A percentile compares a stretch with the other conserved stretches of the same genome.
Evolutionary conservation across 2,888 invertebrate species (phyloP).

Genomic region (Nomada goodeniana): DNA sequence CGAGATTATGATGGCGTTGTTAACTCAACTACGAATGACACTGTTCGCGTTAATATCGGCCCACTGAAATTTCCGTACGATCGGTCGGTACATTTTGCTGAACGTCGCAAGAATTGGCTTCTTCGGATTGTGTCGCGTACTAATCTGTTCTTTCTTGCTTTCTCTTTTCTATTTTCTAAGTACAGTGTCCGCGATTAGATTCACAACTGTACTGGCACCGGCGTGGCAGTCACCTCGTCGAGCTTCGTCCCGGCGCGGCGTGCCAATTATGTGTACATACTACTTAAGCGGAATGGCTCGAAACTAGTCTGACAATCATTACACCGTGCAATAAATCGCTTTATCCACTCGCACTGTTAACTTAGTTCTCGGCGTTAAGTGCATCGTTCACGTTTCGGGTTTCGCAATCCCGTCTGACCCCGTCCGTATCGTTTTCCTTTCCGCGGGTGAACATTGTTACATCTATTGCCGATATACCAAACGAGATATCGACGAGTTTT

Average conservation of each 20-base stretch:
- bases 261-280: neutral
- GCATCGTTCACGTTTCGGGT: neutral
- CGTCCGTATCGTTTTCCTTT: neutral
- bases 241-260: neutral
- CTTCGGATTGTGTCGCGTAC: too few relatives aligned
- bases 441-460: too few relatives aligned
- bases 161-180: too few relatives aligned
- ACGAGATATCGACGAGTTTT: too few relatives aligned
- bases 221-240: neutral
- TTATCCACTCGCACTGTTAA: conserved; percentile 1
- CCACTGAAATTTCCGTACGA: too few relatives aligned
- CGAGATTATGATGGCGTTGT: neutral
- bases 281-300: conserved; percentile 23
- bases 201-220: neutral
- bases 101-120: too few relatives aligned
- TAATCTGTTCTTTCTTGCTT: too few relatives aligned
- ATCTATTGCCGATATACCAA: too few relatives aligned
- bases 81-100: too few relatives aligned
- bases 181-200: neutral
- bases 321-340: conserved; percentile 15
- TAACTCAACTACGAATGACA: neutral
- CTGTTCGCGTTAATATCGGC: neutral
- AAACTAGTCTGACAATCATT: conserved; percentile 21
- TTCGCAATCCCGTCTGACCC: neutral
- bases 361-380: neutral